Base-by-base conservation (phyloP, 2,888 invertebrate genomes). In the Lathronympha strigana region DNA sequence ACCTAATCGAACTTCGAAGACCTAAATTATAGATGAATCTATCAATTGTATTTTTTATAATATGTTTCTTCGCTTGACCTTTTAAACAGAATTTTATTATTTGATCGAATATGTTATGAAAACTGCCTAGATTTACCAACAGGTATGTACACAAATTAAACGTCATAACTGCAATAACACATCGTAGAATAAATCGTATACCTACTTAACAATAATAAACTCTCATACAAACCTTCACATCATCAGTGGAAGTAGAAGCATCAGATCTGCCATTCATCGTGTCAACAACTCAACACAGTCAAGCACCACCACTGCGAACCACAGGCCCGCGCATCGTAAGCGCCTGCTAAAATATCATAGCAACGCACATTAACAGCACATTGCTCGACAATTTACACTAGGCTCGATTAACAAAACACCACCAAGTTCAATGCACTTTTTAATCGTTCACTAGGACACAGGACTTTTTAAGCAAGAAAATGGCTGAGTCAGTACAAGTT, bases 241-340 rank as follows among this genome's bases (percentile, higher is more conserved):
- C 86, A 63, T 91, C 91, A 51, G 92, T 92, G 36, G 92, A 90
- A 23, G 92, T 92, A 49, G 91, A 87, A 21, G 91, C 92, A 72
- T 92, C 92, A 8, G 90, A 84, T 71, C 86, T 81, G 38, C 79
- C 80, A 50, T 64, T 54, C 66, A 61, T 61, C 13, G 8, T 55
- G 60, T 1, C 36, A 13, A 28, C 28, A 36, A 40, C 15, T 43
- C 43, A 43, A 21, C 19, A 4, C 3, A 13, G 4, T 17, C 49
- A 8, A 21, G 50, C 6, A 23, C 49, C 4, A 3, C 25, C 6
- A 11, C 13, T 13, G 4, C 45, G 3, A 13, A 4, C 21, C 33
- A 4, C n/a, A 11, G 19, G 51, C 54, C 40, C 38, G 38, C n/a
- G 6, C 49, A 38, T 40, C 21, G 17, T 28, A 15, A 28, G 40